A percentile compares a stretch with the other conserved stretches of the same genome.
Conservation (phyloP, 2,888 invertebrate species). For the Ceriagrion tenellum region DNA sequence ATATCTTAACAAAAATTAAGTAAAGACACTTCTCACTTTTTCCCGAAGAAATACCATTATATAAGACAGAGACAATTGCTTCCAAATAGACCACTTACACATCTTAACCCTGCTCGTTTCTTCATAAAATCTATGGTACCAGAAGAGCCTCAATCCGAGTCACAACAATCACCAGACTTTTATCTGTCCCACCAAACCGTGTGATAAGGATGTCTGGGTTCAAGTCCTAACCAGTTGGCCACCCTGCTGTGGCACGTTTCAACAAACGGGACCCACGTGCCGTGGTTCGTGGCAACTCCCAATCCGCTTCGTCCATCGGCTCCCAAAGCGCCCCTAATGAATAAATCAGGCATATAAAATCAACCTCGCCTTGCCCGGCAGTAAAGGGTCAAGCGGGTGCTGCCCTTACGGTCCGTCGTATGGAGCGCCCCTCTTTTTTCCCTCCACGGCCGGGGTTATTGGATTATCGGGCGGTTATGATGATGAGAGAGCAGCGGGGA, state of each 20-base stretch:
- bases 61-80: background rate
- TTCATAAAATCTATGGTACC: background rate
- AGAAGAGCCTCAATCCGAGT: background rate
- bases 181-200: background rate
- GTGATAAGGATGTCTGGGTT: constrained; percentile 1
- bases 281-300: background rate
- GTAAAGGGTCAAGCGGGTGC: constrained; percentile 55
- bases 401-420: background rate
- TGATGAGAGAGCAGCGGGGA: constrained; percentile 62
- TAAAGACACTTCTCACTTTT: no score
- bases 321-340: constrained; percentile 12
- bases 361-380: background rate
- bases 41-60: no score
- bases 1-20: no score
- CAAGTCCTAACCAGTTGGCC: background rate
- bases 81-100: background rate
- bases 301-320: background rate
- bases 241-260: constrained; percentile 5
- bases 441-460: constrained; percentile 49
- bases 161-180: background rate
- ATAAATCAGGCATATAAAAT: constrained; percentile 27
- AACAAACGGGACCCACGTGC: constrained; percentile 22
- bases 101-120: background rate
- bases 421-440: constrained; percentile 11
- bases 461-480: constrained; percentile 66